Conservation (phyloP, 1,140 invertebrate genomes). For the Neomicropteryx cornuta region DNA sequence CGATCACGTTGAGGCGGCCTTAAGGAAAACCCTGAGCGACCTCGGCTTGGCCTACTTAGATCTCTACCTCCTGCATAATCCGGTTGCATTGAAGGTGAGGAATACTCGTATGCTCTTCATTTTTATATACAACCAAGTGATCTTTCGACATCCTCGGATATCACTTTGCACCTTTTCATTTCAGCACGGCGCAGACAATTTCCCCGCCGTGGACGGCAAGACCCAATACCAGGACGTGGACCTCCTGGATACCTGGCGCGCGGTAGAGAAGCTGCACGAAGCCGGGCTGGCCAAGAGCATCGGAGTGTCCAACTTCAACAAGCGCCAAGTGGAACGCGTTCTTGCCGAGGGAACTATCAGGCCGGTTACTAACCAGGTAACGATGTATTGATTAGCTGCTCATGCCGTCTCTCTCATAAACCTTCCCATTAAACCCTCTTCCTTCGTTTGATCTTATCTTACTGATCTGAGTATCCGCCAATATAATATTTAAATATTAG, state of each 20-base stretch:
- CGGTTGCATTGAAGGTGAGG: constrained; percentile 43
- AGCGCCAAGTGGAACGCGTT: constrained; percentile 54
- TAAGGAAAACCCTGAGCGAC: constrained; percentile 40
- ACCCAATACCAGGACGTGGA: constrained; percentile 32
- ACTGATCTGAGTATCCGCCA: too few relatives aligned
- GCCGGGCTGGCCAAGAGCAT: constrained; percentile 45
- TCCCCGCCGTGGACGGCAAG: constrained; percentile 25
- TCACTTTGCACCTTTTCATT: too few relatives aligned
- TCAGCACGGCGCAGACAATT: constrained; percentile 23
- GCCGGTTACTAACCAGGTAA: constrained; percentile 68
- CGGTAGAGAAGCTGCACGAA: constrained; percentile 44
- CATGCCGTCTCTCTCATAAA: too few relatives aligned
- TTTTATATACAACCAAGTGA: too few relatives aligned
- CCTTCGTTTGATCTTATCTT: too few relatives aligned
- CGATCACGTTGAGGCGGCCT: constrained; percentile 31
- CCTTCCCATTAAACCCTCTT: too few relatives aligned
- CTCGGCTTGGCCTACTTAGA: constrained; percentile 57
- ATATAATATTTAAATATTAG: too few relatives aligned
- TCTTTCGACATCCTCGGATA: too few relatives aligned
- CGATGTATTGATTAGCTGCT: too few relatives aligned
- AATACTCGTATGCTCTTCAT: too few relatives aligned
- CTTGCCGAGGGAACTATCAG: constrained; percentile 51
- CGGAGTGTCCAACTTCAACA: constrained; percentile 77
- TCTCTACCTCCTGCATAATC: constrained; percentile 59
- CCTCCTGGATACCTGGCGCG: constrained; percentile 40